Evolutionary conservation across 2,888 invertebrate species (phyloP).

Genomic region (Lasius platythorax): DNA sequence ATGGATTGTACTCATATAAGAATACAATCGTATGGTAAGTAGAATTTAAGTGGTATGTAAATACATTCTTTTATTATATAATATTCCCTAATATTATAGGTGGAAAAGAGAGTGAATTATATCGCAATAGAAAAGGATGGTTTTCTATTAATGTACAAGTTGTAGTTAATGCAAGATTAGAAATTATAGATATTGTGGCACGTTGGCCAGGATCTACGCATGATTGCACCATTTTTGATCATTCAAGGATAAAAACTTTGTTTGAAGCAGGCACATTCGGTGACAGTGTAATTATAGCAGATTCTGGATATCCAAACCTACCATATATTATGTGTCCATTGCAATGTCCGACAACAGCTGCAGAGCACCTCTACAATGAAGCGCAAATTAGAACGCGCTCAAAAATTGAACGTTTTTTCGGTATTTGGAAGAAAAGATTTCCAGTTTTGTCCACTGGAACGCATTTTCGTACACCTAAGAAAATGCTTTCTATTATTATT

Average conservation of each 20-base stretch:
- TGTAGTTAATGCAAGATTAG: too few relatives aligned
- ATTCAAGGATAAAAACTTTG: neutral
- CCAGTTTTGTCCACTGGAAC: too few relatives aligned
- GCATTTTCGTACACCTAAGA: too few relatives aligned
- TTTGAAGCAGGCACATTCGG: neutral
- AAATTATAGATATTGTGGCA: neutral
- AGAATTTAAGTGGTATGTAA: neutral
- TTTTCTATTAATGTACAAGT: neutral
- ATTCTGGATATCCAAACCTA: neutral
- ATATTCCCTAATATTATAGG: neutral
- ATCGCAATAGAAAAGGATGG: neutral
- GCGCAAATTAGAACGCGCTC: too few relatives aligned
- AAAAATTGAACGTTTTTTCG: too few relatives aligned
- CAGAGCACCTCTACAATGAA: too few relatives aligned
- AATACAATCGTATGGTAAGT: neutral
- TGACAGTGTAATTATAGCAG: neutral
- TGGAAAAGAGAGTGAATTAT: neutral
- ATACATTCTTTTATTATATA: too few relatives aligned
- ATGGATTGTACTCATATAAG: neutral
- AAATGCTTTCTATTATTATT: too few relatives aligned
- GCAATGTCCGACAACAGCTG: too few relatives aligned
- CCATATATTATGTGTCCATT: too few relatives aligned
- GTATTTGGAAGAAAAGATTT: too few relatives aligned
- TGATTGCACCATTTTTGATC: neutral
- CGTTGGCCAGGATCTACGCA: neutral